Base-by-base conservation (phyloP, 2,888 invertebrate genomes). In the Lepidocyrtoides sp. region DNA sequence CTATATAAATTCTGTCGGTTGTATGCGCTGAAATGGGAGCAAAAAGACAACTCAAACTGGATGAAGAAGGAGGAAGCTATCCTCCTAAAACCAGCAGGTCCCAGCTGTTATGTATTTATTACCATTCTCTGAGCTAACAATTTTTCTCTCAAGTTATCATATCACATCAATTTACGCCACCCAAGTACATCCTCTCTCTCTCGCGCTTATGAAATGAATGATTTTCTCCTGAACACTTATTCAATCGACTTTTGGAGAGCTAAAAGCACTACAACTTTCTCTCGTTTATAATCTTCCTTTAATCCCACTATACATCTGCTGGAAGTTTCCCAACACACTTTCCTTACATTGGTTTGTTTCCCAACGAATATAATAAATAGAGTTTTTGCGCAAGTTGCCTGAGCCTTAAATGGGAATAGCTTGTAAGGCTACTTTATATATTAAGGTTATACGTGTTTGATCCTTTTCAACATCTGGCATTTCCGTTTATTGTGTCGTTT, bases 31-130 rank as follows among this genome's bases (percentile, higher is more conserved):
- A 0, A 1, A 14, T 0, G 1, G n/a, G 29, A 26, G 14, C 12
- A 4, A 63, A 63, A 60, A 12, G 29, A 14, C 12, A 29, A 29
- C 29, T 17, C 20, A n/a, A n/a, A n/a, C n/a, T n/a, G n/a, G 29
- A 69, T 10, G 69, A 12, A 36, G 36, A 32, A 26, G 12, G 32
- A 41, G 32, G 20, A 77, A 51, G 14, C n/a, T 14, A 29, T n/a
- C 8, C 48, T 36, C 36, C 36, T 36, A 36, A n/a, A n/a, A 7
- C 77, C 14, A 3, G n/a, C 14, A 77, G 17, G 51, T 12, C 23
- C 51, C 77, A 88, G 88, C 81, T 88, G 88, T 29, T 88, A 69
- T 81, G 69, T 81, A 88, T 88, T 88, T 82, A 88, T 88, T 81
- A 72, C 88, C 57, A 54, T 69, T 81, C 81, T 81, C 81, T 36